Evolutionary conservation across 2,888 invertebrate genomes (phyloP).

Genomic region (Tetranychus piercei): DNA sequence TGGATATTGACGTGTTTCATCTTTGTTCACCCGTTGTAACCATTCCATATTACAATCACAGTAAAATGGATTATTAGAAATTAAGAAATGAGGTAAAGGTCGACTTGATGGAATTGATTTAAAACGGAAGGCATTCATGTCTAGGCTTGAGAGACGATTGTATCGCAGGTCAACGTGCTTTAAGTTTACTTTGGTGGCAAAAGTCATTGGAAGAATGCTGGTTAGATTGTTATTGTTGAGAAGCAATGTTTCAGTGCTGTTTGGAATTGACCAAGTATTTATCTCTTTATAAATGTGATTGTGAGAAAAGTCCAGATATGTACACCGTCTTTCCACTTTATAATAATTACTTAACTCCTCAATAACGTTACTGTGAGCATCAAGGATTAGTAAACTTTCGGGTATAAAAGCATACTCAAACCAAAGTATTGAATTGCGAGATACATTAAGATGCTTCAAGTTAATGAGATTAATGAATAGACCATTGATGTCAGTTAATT

Average conservation of each 20-base stretch:
- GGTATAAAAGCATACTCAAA: constrained; percentile 75
- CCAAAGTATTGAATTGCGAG: constrained; percentile 68
- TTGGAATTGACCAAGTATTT: constrained; percentile 56
- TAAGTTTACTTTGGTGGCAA: constrained; percentile 67
- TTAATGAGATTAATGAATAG: constrained; percentile 64
- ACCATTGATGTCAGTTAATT: constrained; percentile 57
- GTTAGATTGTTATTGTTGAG: constrained; percentile 75
- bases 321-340: constrained; percentile 52
- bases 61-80: constrained; percentile 64
- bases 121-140: constrained; percentile 65
- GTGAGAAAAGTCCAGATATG: constrained; percentile 62
- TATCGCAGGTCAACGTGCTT: constrained; percentile 77
- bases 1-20: constrained; percentile 56
- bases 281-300: constrained; percentile 58
- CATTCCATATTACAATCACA: constrained; percentile 82
- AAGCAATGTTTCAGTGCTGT: constrained; percentile 63
- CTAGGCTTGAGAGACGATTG: constrained; percentile 72
- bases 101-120: constrained; percentile 48
- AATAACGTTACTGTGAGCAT: constrained; percentile 61
- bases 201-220: constrained; percentile 66
- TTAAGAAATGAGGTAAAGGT: constrained; percentile 57
- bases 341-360: constrained; percentile 61
- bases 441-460: constrained; percentile 70
- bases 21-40: constrained; percentile 64
- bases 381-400: constrained; percentile 62